phyloP scores from a whole-genome alignment of 2,113 vertebrate genomes.

The Motacilla alba region DNA sequence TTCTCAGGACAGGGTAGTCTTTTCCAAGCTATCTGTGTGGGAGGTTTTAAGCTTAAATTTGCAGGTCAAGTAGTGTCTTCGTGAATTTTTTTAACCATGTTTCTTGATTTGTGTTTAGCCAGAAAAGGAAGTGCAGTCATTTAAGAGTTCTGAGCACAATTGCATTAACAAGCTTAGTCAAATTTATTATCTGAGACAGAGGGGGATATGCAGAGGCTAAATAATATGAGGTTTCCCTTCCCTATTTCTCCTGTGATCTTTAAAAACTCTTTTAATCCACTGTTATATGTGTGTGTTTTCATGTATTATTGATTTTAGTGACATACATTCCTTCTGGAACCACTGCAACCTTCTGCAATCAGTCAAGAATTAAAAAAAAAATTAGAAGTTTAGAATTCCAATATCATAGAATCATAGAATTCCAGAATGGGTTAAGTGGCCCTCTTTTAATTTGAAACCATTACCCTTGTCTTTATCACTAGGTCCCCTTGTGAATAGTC shows the following conservation, averaged over 20 bases:
- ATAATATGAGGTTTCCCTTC: background rate
- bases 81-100: background rate
- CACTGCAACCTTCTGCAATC: background rate
- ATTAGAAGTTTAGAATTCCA: background rate
- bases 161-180: background rate
- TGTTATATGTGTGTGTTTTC: too few relatives aligned
- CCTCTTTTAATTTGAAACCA: background rate
- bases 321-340: background rate
- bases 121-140: background rate
- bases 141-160: background rate
- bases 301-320: background rate
- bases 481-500: background rate
- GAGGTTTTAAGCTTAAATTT: background rate
- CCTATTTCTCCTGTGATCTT: background rate
- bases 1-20: background rate
- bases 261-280: background rate
- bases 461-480: background rate
- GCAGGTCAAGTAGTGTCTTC: background rate
- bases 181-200: background rate
- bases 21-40: background rate
- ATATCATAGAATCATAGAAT: background rate
- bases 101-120: background rate
- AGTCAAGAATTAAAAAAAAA: fast-evolving
- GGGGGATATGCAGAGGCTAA: background rate
- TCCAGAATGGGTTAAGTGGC: background rate